Base-by-base conservation (phyloP, 2,113 vertebrate genomes). In the Melanostigma gelatinosum region DNA sequence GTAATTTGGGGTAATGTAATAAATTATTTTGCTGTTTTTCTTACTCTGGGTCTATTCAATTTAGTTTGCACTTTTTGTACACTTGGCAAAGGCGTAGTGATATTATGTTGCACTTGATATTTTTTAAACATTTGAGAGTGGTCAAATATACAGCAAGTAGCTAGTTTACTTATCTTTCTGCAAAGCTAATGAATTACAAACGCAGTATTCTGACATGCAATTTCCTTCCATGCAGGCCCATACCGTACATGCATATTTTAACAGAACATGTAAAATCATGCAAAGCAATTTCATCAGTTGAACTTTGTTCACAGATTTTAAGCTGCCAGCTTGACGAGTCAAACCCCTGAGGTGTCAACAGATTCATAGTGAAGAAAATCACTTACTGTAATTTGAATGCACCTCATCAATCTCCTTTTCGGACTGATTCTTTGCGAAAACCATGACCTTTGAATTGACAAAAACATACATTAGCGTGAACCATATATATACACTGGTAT, bases 331-430 rank as follows among this genome's bases (percentile, higher is more conserved):
- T 36, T 22, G 5, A 9, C 18, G n/a, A 57, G n/a, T 55, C 18
- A 13, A 9, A 27, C 40, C 6, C 8, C 4, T 40, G 4, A 16
- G 15, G 7, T 34, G 67, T 52, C 32, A 66, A 48, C n/a, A 58
- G 2, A 54, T 16, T 15, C 10, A 36, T 22, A 64, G 50, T 27
- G 4, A 36, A 67, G 66, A 70, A 76, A 15, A 44, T n/a, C 68
- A 97, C 98, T 99, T 95, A 99, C 98, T 94, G 73, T 99, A 99
- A 62, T 92, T 92, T 77, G 95, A 86, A 40, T 98, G 98, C 84
- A 98, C 87, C 86, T 95, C 93, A 40, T 99, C 96, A 85, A 99
- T 98, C 93, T 99, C 96, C 61, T 96, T 84, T 85, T 96, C 95
- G 24, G 96, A 96, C 85, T 96, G 96, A 42, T 96, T 94, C 92